Evolutionary conservation across 2,113 vertebrate species (phyloP), one percentile per base, ranked within the genome.

Genomic region (Sapajus apella): DNA sequence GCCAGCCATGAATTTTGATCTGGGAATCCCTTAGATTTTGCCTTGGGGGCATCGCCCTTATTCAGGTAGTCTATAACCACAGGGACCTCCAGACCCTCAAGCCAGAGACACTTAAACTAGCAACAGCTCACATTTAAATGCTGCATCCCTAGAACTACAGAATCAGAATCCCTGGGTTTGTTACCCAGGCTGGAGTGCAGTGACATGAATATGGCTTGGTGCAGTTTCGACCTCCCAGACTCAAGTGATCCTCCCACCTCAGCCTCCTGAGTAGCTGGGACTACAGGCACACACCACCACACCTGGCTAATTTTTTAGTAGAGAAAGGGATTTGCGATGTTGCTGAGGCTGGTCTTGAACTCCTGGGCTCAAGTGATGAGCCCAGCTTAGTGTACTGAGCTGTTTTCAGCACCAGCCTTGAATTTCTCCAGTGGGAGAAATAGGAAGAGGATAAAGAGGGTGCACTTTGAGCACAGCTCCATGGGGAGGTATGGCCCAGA

Each of bases 391-490:
- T 52, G 14, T 18, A 79, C 52, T 9, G 23, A 27, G 40, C 17
- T 45, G 6, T 21, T 75, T 85, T 35, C 40, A 37, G 45, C 13
- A 8, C 3, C 13, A 12, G 32, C 10, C 8, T n/a, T 76, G 32
- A 72, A 52, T 25, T 68, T 45, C 76, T 76, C 58, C 30, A 14
- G 13, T 4, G 8, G 32, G 40, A 86, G 47, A 79, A 52, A 86
- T 20, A 56, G 18, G 43, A 8, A 75, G 32, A 64, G n/a, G 52
- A 14, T 45, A 16, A 85, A 83, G 12, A 32, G 16, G n/a, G 16
- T 18, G 32, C 0, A 1, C n/a, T 12, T 30, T 17, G 8, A 77
- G n/a, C n/a, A 5, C 10, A 70, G 5, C 18, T 55, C n/a, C 64
- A 2, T 0, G 55, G n/a, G 8, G 40, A 56, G 3, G 6, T 45